phyloP scores from a whole-genome alignment of 1,140 invertebrate genomes.

The Anoplolepis gracilipes region DNA sequence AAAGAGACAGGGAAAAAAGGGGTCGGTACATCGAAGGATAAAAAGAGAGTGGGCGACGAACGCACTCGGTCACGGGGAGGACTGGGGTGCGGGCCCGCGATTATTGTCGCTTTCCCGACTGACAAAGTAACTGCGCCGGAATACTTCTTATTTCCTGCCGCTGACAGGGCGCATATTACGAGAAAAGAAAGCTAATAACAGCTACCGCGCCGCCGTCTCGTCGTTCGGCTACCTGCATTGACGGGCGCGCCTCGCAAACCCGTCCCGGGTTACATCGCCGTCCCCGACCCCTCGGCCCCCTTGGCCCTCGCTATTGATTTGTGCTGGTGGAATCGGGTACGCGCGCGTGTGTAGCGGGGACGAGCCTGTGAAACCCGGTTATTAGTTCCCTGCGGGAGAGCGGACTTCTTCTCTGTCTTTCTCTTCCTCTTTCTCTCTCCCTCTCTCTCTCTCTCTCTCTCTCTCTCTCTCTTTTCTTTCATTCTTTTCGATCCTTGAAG shows the following conservation, averaged over 20 bases:
- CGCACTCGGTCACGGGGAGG: neutral
- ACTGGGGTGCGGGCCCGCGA: constrained; percentile 34
- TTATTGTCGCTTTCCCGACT: constrained; percentile 68
- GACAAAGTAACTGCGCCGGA: constrained; percentile 78
- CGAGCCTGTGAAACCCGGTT: constrained; percentile 77
- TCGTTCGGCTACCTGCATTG: constrained; percentile 75
- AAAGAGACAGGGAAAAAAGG: constrained; percentile 13
- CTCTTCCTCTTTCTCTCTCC: constrained; percentile 20
- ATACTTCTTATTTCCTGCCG: constrained; percentile 80
- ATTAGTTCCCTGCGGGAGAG: constrained; percentile 80
- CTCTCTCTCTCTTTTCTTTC: constrained; percentile 24
- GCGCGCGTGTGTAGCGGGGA: constrained; percentile 67
- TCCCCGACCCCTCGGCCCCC: neutral
- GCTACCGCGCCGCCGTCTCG: constrained; percentile 52
- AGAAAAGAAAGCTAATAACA: constrained; percentile 83
- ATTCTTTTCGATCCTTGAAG: constrained; percentile 29
- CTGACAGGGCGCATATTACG: constrained; percentile 84
- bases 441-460: constrained; percentile 33
- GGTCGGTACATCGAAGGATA: constrained; percentile 12
- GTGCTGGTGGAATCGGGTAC: constrained; percentile 59
- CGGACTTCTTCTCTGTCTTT: constrained; percentile 21
- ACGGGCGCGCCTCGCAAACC: constrained; percentile 62
- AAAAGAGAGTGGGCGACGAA: constrained; percentile 25
- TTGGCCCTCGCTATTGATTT: constrained; percentile 48
- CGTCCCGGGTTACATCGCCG: constrained; percentile 54